Conservation (phyloP, 2,113 vertebrate genomes). For the Nesogale talazaci region DNA sequence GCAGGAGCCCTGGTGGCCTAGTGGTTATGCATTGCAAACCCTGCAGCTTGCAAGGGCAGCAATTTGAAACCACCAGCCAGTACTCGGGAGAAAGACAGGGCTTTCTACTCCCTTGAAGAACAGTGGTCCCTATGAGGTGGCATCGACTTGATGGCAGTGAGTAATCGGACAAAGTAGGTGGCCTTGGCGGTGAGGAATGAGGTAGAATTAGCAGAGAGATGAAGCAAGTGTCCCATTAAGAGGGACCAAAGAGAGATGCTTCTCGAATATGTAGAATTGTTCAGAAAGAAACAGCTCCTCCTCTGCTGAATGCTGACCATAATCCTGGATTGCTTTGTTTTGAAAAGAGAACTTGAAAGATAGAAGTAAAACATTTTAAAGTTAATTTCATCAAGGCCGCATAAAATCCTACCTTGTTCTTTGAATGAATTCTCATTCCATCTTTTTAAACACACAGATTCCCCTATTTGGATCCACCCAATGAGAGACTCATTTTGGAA, state of each 20-base stretch:
- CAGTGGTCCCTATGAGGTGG: no score
- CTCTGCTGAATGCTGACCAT: slow-evolving; percentile 28
- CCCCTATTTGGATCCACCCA: slow-evolving; percentile 95
- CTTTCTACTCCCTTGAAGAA: no score
- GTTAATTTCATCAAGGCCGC: neutral
- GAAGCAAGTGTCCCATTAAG: neutral
- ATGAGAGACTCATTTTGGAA: slow-evolving; percentile 96
- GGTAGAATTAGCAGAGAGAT: slow-evolving; percentile 8
- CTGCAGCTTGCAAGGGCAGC: no score
- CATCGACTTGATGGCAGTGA: no score
- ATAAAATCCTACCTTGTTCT: slow-evolving; percentile 12
- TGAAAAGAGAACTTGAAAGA: slow-evolving; percentile 19
- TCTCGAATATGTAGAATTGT: neutral
- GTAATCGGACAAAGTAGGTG: neutral
- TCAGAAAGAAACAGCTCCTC: slow-evolving; percentile 37
- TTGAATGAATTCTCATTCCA: slow-evolving; percentile 22
- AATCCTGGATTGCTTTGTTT: neutral
- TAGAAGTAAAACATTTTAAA: slow-evolving; percentile 26
- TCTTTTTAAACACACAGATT: slow-evolving; percentile 87
- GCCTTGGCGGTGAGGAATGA: neutral
- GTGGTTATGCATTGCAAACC: no score
- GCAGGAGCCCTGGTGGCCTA: neutral
- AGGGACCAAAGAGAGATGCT: neutral
- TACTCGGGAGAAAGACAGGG: no score
- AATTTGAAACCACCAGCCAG: no score